Base-by-base conservation (phyloP, 2,888 invertebrate genomes). In the Volucella inanis region DNA sequence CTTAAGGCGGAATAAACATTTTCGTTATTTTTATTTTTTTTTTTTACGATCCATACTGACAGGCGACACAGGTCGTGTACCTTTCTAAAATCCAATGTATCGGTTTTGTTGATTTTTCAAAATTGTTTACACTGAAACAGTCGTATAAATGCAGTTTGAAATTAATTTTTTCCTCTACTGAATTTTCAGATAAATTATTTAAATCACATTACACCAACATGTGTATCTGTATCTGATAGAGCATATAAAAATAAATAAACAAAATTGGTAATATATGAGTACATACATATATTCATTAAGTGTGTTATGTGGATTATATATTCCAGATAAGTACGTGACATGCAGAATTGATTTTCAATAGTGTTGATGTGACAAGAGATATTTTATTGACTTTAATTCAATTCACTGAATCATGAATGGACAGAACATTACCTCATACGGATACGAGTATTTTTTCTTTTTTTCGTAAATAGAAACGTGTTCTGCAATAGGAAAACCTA, bases 61-160 rank as follows among this genome's bases (percentile, higher is more conserved):
- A n/a, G 11, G 31, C 31, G n/a, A n/a, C 22, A 1, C 22, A 1
- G 45, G 18, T 47, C 45, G 10, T 41, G 14, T 41, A 55, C 4
- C 9, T 49, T 49, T 49, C 18, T 50, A 50, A 50, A 50, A 15
- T 15, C n/a, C 18, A 22, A 50, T 8, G n/a, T 1, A 11, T 59
- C 41, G 11, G 15, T 18, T 8, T 18, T 59, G 41, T n/a, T 14
- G 39, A 39, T 50, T 41, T 65, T 50, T 2, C 31, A 31, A 31
- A 65, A 50, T 65, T 65, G 64, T 50, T 65, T 65, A 64, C 49
- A 15, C 15, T 49, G 39, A 14, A 38, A 11, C 14, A 38, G 50
- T 15, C 38, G 18, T 22, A 14, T 31, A 31, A 49, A 31, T 39
- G 14, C 49, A 49, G 49, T 39, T 31, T 49, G 39, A 15, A 39